Evolutionary conservation across 2,113 vertebrate genomes (phyloP).

Genomic region (Engystomops pustulosus): DNA sequence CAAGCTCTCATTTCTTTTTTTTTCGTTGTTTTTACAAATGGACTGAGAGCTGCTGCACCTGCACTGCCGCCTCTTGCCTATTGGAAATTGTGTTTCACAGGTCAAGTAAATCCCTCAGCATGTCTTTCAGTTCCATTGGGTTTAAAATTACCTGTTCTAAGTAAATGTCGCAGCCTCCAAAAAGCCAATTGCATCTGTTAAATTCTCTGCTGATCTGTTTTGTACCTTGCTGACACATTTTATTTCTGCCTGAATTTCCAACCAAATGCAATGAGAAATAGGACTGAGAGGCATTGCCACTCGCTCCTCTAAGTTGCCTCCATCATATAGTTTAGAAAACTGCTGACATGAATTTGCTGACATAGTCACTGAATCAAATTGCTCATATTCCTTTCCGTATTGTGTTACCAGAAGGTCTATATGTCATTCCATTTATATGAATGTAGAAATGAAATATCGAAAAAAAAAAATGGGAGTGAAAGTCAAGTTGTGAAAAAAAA

Average conservation of each 20-base stretch:
- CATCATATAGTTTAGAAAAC: conserved; percentile 47
- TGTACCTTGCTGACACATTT: conserved; percentile 53
- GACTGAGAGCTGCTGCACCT: conserved; percentile 24
- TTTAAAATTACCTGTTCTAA: conserved; percentile 59
- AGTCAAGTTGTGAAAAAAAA: conserved; percentile 19
- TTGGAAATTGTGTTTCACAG: conserved; percentile 57
- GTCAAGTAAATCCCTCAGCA: conserved; percentile 58
- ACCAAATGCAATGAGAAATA: conserved; percentile 48
- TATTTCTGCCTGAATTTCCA: conserved; percentile 58
- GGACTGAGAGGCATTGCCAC: conserved; percentile 38
- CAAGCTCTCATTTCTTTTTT: conserved; percentile 16
- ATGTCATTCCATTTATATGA: conserved; percentile 40
- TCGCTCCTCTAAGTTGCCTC: conserved; percentile 35
- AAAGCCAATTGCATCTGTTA: conserved; percentile 60
- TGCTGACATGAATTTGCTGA: conserved; percentile 55
- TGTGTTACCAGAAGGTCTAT: conserved; percentile 53
- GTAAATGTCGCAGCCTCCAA: conserved; percentile 57
- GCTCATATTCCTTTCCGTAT: conserved; percentile 50
- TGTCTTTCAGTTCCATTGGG: conserved; percentile 56
- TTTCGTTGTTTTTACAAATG: conserved; percentile 44
- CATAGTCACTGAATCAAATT: conserved; percentile 51
- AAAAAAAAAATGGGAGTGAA: conserved; percentile 22
- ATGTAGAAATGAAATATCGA: conserved; percentile 30
- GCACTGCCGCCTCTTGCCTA: conserved; percentile 32
- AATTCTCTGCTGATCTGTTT: conserved; percentile 58